A percentile compares a stretch with the other conserved stretches of the same genome.
phyloP scores from a whole-genome alignment of 2,888 invertebrate species.

The Drosophila peninsularis region DNA sequence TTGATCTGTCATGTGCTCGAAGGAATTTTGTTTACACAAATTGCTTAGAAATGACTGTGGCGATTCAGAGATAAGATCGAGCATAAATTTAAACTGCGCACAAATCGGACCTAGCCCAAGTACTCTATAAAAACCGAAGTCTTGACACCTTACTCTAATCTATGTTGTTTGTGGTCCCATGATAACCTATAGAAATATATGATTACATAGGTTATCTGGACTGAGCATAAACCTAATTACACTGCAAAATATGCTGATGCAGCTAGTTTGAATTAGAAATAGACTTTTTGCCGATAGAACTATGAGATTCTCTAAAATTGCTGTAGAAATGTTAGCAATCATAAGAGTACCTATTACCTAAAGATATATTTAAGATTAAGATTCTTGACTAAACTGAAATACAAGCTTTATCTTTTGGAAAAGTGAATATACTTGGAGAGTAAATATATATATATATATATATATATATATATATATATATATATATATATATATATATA shows the following conservation, averaged over 20 bases:
- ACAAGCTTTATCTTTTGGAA: neutral
- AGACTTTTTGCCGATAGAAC: neutral
- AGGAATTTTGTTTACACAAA: slow-evolving; percentile 29
- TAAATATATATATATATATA: too few relatives aligned
- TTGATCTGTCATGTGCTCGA: slow-evolving; percentile 39
- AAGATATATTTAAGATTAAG: neutral
- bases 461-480: too few relatives aligned
- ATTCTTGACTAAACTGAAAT: neutral
- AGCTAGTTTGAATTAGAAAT: neutral
- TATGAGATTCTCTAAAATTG: neutral
- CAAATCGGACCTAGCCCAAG: slow-evolving; percentile 8
- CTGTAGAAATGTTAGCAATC: neutral
- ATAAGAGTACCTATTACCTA: too few relatives aligned
- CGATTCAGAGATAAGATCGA: slow-evolving; percentile 20
- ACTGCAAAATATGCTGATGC: neutral
- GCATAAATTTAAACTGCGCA: neutral
- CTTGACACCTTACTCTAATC: neutral
- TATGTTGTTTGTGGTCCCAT: neutral
- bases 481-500: too few relatives aligned
- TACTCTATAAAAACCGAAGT: neutral
- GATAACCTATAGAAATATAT: slow-evolving; percentile 2
- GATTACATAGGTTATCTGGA: neutral
- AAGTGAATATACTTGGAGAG: too few relatives aligned
- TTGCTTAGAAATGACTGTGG: slow-evolving; percentile 32
- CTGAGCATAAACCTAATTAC: neutral